Evolutionary conservation across 2,797 vertebrate genomes (phyloP).

Genomic region (Melanotaenia trifasciata): DNA sequence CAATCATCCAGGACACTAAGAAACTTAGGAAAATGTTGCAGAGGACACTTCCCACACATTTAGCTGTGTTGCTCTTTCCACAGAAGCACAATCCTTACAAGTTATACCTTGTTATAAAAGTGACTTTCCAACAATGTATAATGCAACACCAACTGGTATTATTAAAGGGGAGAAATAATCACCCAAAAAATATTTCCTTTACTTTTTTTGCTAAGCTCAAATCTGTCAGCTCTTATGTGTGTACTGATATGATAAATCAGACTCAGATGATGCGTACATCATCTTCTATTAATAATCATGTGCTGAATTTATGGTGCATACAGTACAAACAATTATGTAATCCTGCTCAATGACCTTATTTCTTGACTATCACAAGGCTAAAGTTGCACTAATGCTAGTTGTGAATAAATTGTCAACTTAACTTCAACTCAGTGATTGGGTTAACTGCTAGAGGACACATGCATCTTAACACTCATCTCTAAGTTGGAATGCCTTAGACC

Average conservation of each 20-base stretch:
- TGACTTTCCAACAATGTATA: too few relatives aligned
- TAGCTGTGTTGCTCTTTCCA: too few relatives aligned
- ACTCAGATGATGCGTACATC: conserved; percentile 46
- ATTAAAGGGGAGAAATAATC: too few relatives aligned
- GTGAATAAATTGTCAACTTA: conserved; percentile 66
- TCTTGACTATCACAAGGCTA: conserved; percentile 46
- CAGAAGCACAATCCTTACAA: too few relatives aligned
- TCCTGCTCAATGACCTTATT: conserved; percentile 69
- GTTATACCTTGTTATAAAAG: too few relatives aligned
- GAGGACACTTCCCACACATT: too few relatives aligned
- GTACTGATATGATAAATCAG: conserved; percentile 71
- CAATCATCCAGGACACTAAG: too few relatives aligned
- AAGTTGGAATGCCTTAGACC: conserved; percentile 35
- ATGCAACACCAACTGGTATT: too few relatives aligned
- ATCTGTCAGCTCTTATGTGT: conserved; percentile 68
- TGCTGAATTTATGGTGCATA: conserved; percentile 32
- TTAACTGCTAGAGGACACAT: conserved; percentile 34
- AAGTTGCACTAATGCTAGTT: conserved; percentile 52
- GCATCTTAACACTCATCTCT: conserved; percentile 37
- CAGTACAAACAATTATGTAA: conserved; percentile 70
- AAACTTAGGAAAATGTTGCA: too few relatives aligned
- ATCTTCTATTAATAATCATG: conserved; percentile 57
- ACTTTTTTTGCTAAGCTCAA: too few relatives aligned
- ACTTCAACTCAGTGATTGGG: conserved; percentile 20
- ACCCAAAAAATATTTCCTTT: too few relatives aligned